phyloP scores from a whole-genome alignment of 2,797 vertebrate genomes.

The Anguilla megastoma region DNA sequence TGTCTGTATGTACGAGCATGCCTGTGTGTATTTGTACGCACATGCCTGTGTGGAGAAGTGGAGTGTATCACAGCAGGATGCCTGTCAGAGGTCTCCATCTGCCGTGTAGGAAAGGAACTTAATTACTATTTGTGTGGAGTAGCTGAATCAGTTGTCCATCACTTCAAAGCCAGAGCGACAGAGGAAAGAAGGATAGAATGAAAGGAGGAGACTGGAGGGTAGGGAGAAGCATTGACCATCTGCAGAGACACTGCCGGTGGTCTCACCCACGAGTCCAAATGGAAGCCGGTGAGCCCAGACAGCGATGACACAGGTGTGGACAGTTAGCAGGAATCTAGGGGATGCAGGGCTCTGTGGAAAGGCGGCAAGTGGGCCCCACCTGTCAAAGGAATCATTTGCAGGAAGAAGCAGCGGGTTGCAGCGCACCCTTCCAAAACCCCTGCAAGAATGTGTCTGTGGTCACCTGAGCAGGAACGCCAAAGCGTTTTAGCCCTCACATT shows the following conservation, averaged over 20 bases:
- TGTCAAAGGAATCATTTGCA: slow-evolving; percentile 2
- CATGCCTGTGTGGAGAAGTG: neutral
- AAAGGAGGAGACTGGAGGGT: neutral
- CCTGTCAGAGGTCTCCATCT: neutral
- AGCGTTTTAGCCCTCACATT: neutral
- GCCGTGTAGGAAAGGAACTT: neutral
- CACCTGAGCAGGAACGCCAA: slow-evolving; percentile 7
- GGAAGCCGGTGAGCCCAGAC: neutral
- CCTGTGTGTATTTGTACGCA: neutral
- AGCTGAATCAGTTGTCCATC: neutral
- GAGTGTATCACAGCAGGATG: neutral
- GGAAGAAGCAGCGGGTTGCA: neutral
- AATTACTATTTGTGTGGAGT: slow-evolving; percentile 15
- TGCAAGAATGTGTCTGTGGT: neutral
- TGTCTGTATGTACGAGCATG: neutral
- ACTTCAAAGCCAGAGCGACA: slow-evolving; percentile 11
- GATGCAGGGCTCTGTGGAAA: neutral
- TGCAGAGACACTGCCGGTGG: slow-evolving; percentile 12
- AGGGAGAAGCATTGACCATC: neutral
- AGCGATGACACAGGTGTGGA: slow-evolving; percentile 18
- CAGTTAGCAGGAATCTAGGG: neutral
- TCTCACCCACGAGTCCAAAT: neutral
- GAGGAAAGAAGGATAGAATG: neutral
- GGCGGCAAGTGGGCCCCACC: slow-evolving; percentile 17
- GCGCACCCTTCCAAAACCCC: neutral